Evolutionary conservation across 2,113 vertebrate species (phyloP), one percentile per base, ranked within the genome.

Genomic region (Climacteris rufus): DNA sequence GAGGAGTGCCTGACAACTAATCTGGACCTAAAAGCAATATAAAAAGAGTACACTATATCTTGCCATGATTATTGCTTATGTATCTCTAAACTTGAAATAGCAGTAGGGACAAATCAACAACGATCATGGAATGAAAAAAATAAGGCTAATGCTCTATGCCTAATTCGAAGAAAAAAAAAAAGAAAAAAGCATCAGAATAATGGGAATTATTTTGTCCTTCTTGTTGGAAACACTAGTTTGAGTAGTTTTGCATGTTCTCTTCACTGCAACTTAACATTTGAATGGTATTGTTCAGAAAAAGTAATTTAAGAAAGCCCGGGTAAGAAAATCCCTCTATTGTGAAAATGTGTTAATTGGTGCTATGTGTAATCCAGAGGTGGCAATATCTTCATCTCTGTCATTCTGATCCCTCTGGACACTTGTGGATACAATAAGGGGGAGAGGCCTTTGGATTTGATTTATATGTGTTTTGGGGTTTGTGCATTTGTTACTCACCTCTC

Each of bases 331-430:
- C 3, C 8, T 78, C 81, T 91, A 35, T 90, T 94, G 63, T 89
- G 80, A 83, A 85, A 88, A 95, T 78, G 85, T 92, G 89, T 89
- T 93, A 95, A 91, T 91, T 93, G 61, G 28, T 85, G 54, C 87
- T 91, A 72, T 65, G 93, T 95, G 66, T 72, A 63, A 90, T 96
- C 54, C 63, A 80, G 93, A 91, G 85, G 77, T 91, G 70, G 54
- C 93, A 75, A 94, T 97, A 86, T 92, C 85, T 96, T 94, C 60
- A 92, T 94, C 69, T 87, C 18, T 92, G 42, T 69, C 50, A 33
- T 47, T 89, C 81, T 91, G 42, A 56, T 45, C 93, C 78, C 74
- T 92, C 50, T 79, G 82, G 92, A 90, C 33, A 30, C 25, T 94
- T 83, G 18, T 56, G 74, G 50, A 79, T 84, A 63, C 70, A 87